Percentiles rank a stretch among this genome's conserved stretches.
These are phyloP conservation scores for Chelidonichthys spinosus DNA, from an alignment of 2,797 vertebrate species.

Conservation along the genomic window DNA sequence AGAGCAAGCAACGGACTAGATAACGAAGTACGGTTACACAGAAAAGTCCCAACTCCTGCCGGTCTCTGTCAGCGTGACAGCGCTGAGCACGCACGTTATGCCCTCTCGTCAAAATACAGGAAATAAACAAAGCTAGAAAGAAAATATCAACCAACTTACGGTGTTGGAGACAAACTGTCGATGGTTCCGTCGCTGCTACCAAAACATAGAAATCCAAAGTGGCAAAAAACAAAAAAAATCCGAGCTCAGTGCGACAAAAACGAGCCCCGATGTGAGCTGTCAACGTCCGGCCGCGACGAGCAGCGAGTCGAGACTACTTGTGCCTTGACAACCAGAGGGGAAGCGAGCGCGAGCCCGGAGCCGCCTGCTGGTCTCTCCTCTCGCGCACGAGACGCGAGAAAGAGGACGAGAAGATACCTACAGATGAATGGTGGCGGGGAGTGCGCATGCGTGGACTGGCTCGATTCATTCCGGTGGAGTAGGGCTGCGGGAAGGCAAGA, in stretches of 20 bases:
- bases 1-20: conserved; percentile 5
- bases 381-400: conserved; percentile 57
- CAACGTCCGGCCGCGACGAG: conserved; percentile 46
- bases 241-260: conserved; percentile 12
- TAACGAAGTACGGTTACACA: not conserved
- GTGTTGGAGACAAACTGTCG: not conserved
- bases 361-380: conserved; percentile 73
- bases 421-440: conserved; percentile 49
- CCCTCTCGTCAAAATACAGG: not conserved
- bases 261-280: conserved; percentile 36
- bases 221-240: conserved; percentile 14
- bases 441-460: conserved; percentile 75
- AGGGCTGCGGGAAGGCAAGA: conserved; percentile 22
- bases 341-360: conserved; percentile 56
- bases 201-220: conserved; percentile 40
- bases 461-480: conserved; percentile 66
- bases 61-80: conserved; percentile 25
- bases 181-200: conserved; percentile 24
- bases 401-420: conserved; percentile 36
- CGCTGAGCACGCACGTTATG: conserved; percentile 2
- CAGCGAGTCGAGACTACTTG: conserved; percentile 40
- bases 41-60: not conserved
- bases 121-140: not conserved
- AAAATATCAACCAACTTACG: conserved; percentile 60
- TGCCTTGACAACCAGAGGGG: conserved; percentile 51